phyloP scores from a whole-genome alignment of 2,888 invertebrate genomes.

The Chouioia cunea region DNA sequence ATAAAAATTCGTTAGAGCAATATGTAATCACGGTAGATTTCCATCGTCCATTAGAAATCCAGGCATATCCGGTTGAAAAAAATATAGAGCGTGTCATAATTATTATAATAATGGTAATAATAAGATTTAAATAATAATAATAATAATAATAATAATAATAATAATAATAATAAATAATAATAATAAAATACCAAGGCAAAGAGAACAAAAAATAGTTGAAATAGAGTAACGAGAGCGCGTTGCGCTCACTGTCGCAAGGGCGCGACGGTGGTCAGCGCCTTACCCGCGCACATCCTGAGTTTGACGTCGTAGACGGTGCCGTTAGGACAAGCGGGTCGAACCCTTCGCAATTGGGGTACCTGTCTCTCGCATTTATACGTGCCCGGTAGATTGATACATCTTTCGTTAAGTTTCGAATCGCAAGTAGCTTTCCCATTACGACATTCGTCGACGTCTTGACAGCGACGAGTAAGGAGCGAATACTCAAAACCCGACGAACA shows the following conservation, averaged over 20 bases:
- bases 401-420: slow-evolving; percentile 64
- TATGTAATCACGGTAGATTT: background rate
- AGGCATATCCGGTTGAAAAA: background rate
- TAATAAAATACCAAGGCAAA: background rate
- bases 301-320: slow-evolving; percentile 63
- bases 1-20: background rate
- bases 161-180: slow-evolving; percentile 18
- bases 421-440: slow-evolving; percentile 63
- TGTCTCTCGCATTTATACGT: slow-evolving; percentile 66
- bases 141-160: background rate
- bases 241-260: too few relatives aligned
- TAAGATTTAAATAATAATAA: slow-evolving; percentile 17
- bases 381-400: slow-evolving; percentile 72
- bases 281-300: slow-evolving; percentile 51
- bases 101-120: background rate
- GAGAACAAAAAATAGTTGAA: too few relatives aligned
- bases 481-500: slow-evolving; percentile 60
- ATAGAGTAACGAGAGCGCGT: too few relatives aligned
- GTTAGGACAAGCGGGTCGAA: slow-evolving; percentile 60
- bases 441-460: slow-evolving; percentile 74
- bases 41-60: too few relatives aligned
- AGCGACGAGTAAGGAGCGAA: slow-evolving; percentile 54
- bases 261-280: background rate
- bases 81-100: background rate
- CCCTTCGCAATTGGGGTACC: slow-evolving; percentile 13